These are phyloP conservation scores for Boulengeromyrus knoepffleri DNA, from an alignment of 2,113 vertebrate species.

Conservation along the genomic window DNA sequence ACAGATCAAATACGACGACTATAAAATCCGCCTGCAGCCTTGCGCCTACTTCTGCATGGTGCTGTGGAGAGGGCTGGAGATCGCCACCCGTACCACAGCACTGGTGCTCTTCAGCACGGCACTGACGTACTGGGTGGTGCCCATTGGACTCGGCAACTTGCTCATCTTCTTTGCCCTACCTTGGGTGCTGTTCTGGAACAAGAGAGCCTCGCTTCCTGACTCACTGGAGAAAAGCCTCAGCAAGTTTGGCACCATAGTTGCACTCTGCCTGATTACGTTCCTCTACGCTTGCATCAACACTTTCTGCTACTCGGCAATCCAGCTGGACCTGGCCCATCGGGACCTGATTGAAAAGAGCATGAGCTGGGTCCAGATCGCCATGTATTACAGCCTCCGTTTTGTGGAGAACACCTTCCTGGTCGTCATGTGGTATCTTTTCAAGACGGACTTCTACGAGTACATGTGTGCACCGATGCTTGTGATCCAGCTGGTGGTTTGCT, in stretches of 20 bases:
- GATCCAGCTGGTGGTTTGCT: slow-evolving; percentile 79
- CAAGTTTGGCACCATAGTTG: slow-evolving; percentile 73
- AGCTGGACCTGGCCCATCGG: slow-evolving; percentile 74
- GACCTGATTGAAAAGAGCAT: slow-evolving; percentile 85
- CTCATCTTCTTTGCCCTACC: slow-evolving; percentile 83
- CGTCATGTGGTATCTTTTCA: slow-evolving; percentile 78
- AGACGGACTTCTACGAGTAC: slow-evolving; percentile 79
- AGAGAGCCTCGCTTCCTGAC: slow-evolving; percentile 63
- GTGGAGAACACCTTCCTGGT: slow-evolving; percentile 76
- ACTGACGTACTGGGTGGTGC: slow-evolving; percentile 74
- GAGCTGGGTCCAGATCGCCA: slow-evolving; percentile 72
- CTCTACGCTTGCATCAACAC: slow-evolving; percentile 92
- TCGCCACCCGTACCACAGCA: slow-evolving; percentile 73
- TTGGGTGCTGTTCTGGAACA: slow-evolving; percentile 85
- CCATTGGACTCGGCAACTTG: slow-evolving; percentile 72
- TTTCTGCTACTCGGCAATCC: slow-evolving; percentile 95
- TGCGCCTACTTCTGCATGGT: slow-evolving; percentile 79
- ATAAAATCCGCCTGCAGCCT: slow-evolving; percentile 74
- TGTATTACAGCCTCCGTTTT: slow-evolving; percentile 74
- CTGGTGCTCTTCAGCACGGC: slow-evolving; percentile 90
- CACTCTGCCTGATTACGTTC: slow-evolving; percentile 77
- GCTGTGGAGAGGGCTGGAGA: slow-evolving; percentile 85
- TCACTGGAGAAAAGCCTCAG: slow-evolving; percentile 89
- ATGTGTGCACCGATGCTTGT: slow-evolving; percentile 77
- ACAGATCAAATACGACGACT: slow-evolving; percentile 91